phyloP scores from a whole-genome alignment of 2,888 invertebrate genomes.

The Leucophenga maculata region DNA sequence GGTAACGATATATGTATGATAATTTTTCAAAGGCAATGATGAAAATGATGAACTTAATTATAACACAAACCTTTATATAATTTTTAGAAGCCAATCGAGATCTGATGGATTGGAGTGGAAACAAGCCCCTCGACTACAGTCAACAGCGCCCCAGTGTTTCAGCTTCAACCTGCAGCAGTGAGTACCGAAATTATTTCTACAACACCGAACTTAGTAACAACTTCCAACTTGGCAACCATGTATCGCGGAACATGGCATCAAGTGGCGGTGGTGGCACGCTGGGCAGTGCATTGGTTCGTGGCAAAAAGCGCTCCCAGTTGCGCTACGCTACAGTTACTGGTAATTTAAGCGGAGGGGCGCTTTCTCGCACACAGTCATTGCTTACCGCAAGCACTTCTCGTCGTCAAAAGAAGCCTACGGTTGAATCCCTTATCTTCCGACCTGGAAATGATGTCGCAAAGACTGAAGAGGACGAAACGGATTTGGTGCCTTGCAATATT shows the following conservation, averaged over 20 bases:
- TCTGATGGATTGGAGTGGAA: conserved; percentile 91
- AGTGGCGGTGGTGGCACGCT: conserved; percentile 58
- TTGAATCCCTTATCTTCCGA: conserved; percentile 48
- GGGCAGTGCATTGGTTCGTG: conserved; percentile 62
- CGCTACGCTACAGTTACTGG: conserved; percentile 58
- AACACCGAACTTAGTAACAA: conserved; percentile 59
- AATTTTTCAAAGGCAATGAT: too few relatives aligned
- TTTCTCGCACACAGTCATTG: conserved; percentile 64
- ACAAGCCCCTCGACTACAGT: conserved; percentile 77
- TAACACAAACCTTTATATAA: neutral
- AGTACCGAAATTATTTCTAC: conserved; percentile 73
- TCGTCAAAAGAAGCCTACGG: conserved; percentile 51
- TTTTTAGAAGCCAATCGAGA: conserved; percentile 88
- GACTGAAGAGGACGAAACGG: conserved; percentile 26
- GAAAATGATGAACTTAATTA: too few relatives aligned
- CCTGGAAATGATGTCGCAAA: neutral
- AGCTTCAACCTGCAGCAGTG: conserved; percentile 85
- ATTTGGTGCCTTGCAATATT: conserved; percentile 43
- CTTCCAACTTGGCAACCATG: conserved; percentile 48
- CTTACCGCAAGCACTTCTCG: conserved; percentile 47
- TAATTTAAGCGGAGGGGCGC: conserved; percentile 45
- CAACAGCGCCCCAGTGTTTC: conserved; percentile 82
- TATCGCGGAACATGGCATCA: conserved; percentile 36
- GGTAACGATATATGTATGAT: too few relatives aligned
- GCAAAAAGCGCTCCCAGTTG: conserved; percentile 66